These are phyloP conservation scores for Perognathus longimembris DNA, from an alignment of 2,113 vertebrate species.

Conservation along the genomic window DNA sequence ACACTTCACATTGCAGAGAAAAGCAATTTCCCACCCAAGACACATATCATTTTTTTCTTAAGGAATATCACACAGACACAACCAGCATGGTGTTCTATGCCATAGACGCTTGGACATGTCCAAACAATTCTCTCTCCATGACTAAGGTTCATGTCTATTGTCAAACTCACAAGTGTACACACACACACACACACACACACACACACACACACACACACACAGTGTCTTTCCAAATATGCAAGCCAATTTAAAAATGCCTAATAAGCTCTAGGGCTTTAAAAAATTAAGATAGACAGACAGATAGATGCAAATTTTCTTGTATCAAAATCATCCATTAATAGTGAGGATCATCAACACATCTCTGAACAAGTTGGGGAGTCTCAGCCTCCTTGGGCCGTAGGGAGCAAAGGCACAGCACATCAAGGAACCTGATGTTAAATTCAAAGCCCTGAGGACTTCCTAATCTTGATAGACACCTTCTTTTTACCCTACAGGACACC, in stretches of 20 bases:
- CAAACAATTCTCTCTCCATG: background rate
- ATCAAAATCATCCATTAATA: background rate
- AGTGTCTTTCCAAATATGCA: background rate
- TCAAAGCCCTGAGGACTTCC: background rate
- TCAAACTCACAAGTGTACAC: background rate
- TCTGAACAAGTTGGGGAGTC: background rate
- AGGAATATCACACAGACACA: background rate
- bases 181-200: no score
- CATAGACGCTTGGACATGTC: background rate
- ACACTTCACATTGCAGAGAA: background rate
- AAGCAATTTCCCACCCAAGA: conserved; percentile 53
- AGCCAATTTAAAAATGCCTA: conserved; percentile 25
- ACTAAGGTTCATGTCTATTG: background rate
- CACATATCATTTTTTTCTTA: conserved; percentile 40
- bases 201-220: background rate
- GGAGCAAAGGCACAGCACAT: background rate
- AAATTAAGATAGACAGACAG: background rate
- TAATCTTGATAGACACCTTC: background rate
- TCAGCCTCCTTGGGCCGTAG: background rate
- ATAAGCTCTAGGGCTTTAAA: background rate
- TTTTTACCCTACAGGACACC: background rate
- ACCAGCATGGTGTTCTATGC: background rate
- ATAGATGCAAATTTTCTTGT: background rate
- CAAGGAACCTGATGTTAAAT: background rate
- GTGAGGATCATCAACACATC: background rate